Percentiles rank a stretch among this genome's conserved stretches.
Conservation (phyloP, 1,140 invertebrate genomes). For the Heliconius nattereri region DNA sequence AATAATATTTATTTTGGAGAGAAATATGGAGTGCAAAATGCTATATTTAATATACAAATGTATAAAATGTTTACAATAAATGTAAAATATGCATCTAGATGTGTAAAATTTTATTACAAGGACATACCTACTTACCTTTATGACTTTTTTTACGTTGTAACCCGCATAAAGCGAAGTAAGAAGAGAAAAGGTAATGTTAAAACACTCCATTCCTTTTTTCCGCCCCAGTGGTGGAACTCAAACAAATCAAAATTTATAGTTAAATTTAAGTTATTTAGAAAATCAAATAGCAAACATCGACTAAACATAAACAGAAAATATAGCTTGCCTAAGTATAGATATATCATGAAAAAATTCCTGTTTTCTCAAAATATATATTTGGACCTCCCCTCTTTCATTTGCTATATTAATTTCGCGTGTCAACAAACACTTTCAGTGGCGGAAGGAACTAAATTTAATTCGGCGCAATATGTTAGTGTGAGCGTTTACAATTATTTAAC, state of each 20-base stretch:
- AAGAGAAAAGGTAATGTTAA: too few species aligned
- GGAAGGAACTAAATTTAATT: constrained; percentile 44
- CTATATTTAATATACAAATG: too few species aligned
- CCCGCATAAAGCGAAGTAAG: too few species aligned
- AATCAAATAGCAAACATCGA: neutral
- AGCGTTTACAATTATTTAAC: too few species aligned
- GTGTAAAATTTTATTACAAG: too few species aligned
- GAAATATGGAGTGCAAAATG: neutral
- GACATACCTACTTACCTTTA: too few species aligned
- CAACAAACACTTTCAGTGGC: constrained; percentile 63
- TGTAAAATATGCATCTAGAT: too few species aligned
- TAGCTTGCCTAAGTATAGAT: neutral
- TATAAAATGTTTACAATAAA: too few species aligned
- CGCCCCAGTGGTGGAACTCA: too few species aligned
- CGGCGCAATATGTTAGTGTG: constrained; percentile 40
- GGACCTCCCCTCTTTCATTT: constrained; percentile 58
- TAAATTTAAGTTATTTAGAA: neutral
- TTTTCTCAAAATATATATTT: constrained; percentile 45
- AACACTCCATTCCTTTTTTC: too few species aligned
- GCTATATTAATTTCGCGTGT: constrained; percentile 71
- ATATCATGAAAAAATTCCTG: constrained; percentile 43
- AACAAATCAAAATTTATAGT: too few species aligned
- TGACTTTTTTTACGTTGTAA: too few species aligned
- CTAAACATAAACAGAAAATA: neutral
- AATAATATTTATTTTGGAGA: neutral